These are phyloP conservation scores for Notoglanidium macrostoma DNA, from an alignment of 2,797 vertebrate species.

Conservation along the genomic window DNA sequence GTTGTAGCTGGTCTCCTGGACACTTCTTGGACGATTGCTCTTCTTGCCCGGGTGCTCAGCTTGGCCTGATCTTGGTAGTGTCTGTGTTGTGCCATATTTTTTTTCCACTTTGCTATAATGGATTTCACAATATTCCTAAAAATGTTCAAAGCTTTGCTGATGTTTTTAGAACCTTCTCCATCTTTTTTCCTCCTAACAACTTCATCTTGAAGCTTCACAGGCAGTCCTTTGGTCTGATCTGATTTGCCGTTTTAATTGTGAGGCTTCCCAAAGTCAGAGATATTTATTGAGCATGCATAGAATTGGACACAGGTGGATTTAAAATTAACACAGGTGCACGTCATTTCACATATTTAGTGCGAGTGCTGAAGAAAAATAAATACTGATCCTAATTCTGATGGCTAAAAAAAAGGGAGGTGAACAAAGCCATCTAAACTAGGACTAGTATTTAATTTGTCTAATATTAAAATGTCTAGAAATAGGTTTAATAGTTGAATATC, in stretches of 20 bases:
- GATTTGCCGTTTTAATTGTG: not conserved
- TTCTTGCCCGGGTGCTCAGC: not conserved
- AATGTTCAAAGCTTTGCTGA: not conserved
- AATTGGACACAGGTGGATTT: constrained; percentile 18
- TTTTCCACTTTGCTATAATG: not conserved
- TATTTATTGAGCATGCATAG: not conserved
- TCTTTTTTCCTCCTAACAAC: not conserved
- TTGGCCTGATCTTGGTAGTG: not conserved
- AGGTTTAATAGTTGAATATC: not conserved
- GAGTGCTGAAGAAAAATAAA: not conserved
- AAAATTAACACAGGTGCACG: not conserved
- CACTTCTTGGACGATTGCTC: not conserved
- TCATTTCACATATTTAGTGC: not conserved
- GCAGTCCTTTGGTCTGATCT: not conserved
- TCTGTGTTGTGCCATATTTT: not conserved
- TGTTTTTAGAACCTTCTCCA: constrained; percentile 1
- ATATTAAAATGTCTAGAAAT: no score
- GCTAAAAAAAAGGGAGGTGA: not conserved
- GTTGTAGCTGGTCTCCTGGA: not conserved
- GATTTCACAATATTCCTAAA: not conserved
- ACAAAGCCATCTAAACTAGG: not conserved
- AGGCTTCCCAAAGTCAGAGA: constrained; percentile 12
- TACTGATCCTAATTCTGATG: not conserved
- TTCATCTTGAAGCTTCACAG: constrained; percentile 22
- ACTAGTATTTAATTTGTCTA: not conserved